A percentile compares a stretch with the other conserved stretches of the same genome.
Conservation (phyloP, 2,113 vertebrate species). For the Sus scrofa region T2T-Sscrofa CM000827.6:35118501-35119000, state of each 20-base stretch:
- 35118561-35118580: not conserved
- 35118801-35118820: not conserved
- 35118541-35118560: not conserved
- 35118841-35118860: not conserved
- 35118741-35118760: not conserved
- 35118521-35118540: not conserved
- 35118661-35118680: not conserved
- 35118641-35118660: not conserved
- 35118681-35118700: not conserved
- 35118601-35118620: not conserved
- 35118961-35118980: too few species aligned
- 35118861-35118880: not conserved
- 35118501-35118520: not conserved
- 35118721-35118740: too few species aligned
- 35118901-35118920: not conserved
- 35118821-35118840: not conserved
- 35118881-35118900: not conserved
- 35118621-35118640: not conserved
- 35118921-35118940: not conserved
- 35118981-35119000: not conserved
- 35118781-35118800: not conserved
- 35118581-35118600: not conserved
- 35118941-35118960: not conserved
- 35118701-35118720: not conserved
- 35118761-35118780: not conserved